phyloP scores from a whole-genome alignment of 2,888 invertebrate species.

The Gortyna flavago region DNA sequence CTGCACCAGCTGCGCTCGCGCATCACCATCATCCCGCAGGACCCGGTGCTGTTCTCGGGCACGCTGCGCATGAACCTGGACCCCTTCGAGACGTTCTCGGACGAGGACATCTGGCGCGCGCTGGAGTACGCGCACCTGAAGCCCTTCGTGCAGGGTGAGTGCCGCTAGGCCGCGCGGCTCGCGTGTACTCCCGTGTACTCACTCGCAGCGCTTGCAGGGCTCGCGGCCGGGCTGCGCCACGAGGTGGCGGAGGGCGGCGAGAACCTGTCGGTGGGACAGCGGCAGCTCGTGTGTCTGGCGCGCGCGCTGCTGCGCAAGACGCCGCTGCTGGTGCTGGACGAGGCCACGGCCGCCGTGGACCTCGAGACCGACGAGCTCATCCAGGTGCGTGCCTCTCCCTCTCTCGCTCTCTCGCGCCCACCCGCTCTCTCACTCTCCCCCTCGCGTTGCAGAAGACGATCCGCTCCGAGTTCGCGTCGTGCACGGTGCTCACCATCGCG shows the following conservation, averaged over 20 bases:
- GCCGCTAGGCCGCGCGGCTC: not conserved
- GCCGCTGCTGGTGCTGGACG: conserved; percentile 95
- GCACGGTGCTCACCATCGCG: conserved; percentile 97
- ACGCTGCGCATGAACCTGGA: conserved; percentile 97
- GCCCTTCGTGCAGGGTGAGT: conserved; percentile 92
- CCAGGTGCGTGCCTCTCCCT: conserved; percentile 84
- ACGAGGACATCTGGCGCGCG: conserved; percentile 96
- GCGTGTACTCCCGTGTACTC: not conserved
- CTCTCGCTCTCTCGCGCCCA: no score
- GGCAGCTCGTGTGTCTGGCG: conserved; percentile 96
- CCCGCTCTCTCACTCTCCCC: not conserved
- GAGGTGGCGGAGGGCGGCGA: conserved; percentile 97
- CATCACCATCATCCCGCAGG: conserved; percentile 97
- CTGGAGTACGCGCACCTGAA: conserved; percentile 97
- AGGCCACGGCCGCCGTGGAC: conserved; percentile 97
- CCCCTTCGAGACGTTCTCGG: conserved; percentile 94
- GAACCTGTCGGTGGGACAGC: conserved; percentile 96
- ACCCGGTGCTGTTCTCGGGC: conserved; percentile 98
- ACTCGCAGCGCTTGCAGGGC: conserved; percentile 79
- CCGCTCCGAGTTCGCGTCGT: conserved; percentile 95
- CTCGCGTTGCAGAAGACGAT: conserved; percentile 93
- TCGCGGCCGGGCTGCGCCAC: conserved; percentile 94
- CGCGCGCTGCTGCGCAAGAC: conserved; percentile 96
- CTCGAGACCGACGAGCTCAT: conserved; percentile 97
- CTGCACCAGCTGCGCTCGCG: conserved; percentile 95